Evolutionary conservation across 2,113 vertebrate genomes (phyloP), one percentile per base, ranked within the genome.

Genomic region (Clarias gariepinus): DNA sequence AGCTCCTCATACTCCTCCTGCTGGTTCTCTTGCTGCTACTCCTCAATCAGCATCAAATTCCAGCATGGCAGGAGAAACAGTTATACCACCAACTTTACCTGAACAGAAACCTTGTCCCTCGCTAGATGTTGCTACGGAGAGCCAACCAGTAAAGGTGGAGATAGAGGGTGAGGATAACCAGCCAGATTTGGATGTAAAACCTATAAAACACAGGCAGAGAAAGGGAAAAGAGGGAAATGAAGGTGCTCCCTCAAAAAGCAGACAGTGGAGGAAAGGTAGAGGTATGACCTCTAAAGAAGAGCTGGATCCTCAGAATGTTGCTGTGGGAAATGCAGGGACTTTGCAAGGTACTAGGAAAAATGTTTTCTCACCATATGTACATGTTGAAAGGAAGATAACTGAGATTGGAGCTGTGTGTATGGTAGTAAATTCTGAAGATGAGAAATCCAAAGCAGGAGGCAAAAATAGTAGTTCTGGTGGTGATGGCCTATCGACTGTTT

Each of bases 401-500:
- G 96, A 98, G 83, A 95, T 96, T 0, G 97, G 97, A 85, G 97
- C 97, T 15, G 96, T 99, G 82, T 99, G 98, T 92, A 97, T 97
- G 86, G 98, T 99, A 88, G 96, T 99, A 86, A 99, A 99, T 4
- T 97, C 96, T 0, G 97, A 99, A 86, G 97, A 99, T 87, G 98
- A 99, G 82, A 95, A 94, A 89, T 92, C 91, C 3, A 89, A 91
- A 88, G 85, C 91, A 76, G 92, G 64, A 85, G 93, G 90, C 71
- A 94, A 94, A 93, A 90, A 89, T 18, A 85, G 91, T 77, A 90
- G 83, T 58, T 89, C 86, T 87, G 92, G 84, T 52, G 89, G 85
- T 33, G 95, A 95, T 86, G 91, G 89, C 64, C 91, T 89, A 84
- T 90, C 93, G 88, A 91, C 89, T 86, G 91, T 92, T 2, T 86